These are phyloP conservation scores for Hydrozoanthus tunicans DNA, from an alignment of 64 coral and sea anemone genomes.

Conservation along the genomic window DNA sequence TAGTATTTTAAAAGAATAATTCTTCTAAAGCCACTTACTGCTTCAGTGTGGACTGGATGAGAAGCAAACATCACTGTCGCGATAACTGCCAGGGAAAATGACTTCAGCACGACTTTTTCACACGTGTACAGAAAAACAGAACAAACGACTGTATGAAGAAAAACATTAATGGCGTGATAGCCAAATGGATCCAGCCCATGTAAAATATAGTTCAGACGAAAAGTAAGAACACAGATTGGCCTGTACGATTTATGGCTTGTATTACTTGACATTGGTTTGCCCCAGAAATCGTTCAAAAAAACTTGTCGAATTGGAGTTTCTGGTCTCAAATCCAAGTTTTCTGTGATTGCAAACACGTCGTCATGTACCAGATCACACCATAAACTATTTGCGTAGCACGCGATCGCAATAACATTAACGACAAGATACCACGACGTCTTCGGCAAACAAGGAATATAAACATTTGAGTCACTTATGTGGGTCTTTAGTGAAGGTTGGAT, in stretches of 20 bases:
- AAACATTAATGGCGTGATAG: slow-evolving; percentile 72
- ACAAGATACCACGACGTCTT: slow-evolving; percentile 62
- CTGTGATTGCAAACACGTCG: slow-evolving; percentile 88
- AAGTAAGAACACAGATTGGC: slow-evolving; percentile 77
- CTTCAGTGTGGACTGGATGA: slow-evolving; percentile 97
- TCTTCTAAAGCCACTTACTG: slow-evolving; percentile 59
- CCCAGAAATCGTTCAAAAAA: slow-evolving; percentile 89
- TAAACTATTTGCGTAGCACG: slow-evolving; percentile 70
- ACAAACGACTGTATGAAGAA: slow-evolving; percentile 72
- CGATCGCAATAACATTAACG: slow-evolving; percentile 41
- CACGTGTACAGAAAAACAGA: slow-evolving; percentile 60
- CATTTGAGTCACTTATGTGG: not conserved
- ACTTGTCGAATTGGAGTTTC: slow-evolving; percentile 58
- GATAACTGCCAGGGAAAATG: slow-evolving; percentile 31
- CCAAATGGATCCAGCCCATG: slow-evolving; percentile 80
- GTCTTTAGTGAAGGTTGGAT: not conserved
- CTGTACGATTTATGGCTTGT: slow-evolving; percentile 94
- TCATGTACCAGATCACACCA: slow-evolving; percentile 83
- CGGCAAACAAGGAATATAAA: slow-evolving; percentile 30
- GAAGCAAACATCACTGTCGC: slow-evolving; percentile 76
- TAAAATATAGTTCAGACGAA: slow-evolving; percentile 73
- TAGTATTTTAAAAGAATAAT: not conserved
- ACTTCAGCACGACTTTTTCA: slow-evolving; percentile 58
- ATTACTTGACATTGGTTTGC: slow-evolving; percentile 83
- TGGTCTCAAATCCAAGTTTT: slow-evolving; percentile 78